Evolutionary conservation across 2,888 invertebrate genomes (phyloP).

Genomic region (Hydropsyche betteni): DNA sequence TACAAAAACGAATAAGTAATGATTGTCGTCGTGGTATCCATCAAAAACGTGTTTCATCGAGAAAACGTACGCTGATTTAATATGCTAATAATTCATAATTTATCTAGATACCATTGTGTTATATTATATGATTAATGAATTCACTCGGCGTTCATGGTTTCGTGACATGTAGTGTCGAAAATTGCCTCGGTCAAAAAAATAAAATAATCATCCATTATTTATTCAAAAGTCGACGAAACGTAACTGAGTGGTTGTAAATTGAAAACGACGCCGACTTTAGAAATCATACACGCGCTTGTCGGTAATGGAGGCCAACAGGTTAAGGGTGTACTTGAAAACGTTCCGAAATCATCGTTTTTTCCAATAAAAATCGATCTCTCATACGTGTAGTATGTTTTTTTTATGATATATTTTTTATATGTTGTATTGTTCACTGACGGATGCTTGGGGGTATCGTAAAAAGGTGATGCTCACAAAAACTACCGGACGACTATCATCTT

Average conservation of each 20-base stretch:
- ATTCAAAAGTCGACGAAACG: conserved; percentile 4
- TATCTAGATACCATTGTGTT: background rate
- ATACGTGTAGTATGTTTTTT: background rate
- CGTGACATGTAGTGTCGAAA: background rate
- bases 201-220: conserved; percentile 16
- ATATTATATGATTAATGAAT: conserved; percentile 9
- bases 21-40: background rate
- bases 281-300: background rate
- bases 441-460: conserved; percentile 31
- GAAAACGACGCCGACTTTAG: background rate
- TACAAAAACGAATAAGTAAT: no score
- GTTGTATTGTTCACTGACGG: conserved; percentile 6
- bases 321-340: background rate
- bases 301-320: background rate
- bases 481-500: conserved; percentile 19
- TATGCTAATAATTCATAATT: background rate
- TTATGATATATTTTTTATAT: background rate
- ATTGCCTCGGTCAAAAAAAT: background rate
- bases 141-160: background rate
- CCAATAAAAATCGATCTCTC: no score
- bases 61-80: conserved; percentile 4
- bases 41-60: background rate
- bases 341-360: no score
- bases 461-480: conserved; percentile 38
- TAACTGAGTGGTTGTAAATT: background rate